Base-by-base conservation (phyloP, 2,113 vertebrate genomes). In the Sisor rabdophorus region DNA sequence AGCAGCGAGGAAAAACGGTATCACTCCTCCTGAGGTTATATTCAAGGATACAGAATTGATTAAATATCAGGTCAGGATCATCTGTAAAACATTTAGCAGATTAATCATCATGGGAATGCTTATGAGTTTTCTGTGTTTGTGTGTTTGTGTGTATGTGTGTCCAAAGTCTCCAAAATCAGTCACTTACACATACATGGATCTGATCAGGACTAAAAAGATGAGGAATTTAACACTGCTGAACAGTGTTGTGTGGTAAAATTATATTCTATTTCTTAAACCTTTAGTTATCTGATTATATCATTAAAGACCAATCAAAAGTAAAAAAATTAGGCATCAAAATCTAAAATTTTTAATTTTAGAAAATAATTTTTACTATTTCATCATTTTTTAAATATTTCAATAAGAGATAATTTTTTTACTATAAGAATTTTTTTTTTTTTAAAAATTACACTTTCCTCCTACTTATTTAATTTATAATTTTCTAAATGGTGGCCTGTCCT, bases 231-330 rank as follows among this genome's bases (percentile, higher is more conserved):
- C 81, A 71, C n/a, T 84, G 56, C 13, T 86, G 11, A 67, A 71
- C 26, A 9, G 78, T 67, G 40, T 82, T 1, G 52, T 87, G 32
- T 87, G 86, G 89, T 88, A 86, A 87, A 63, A 8, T 24, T 30
- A 54, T 17, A 20, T 22, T 24, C 8, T 20, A 48, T 54, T 63
- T 10, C 4, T 2, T 50, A 50, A 50, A 15, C 26, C 40, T 36
- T 36, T 36, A 4, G 3, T 20, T n/a, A 20, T 9, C 16, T 63
- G 10, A 63, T 40, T 36, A 12, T 64, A 64, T 64, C 36, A 64
- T 64, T 13, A 36, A 59, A 4, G 10, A 63, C 2, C 28, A 3
- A 9, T 60, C 17, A 20, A 58, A 58, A 12, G 26, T 13, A 4
- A 56, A 56, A 24, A 60, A 61, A 61, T 61, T 19, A 11, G 32